These are phyloP conservation scores for Lithobates sylvaticus DNA, from an alignment of 2,797 vertebrate species.

Conservation along the genomic window DNA sequence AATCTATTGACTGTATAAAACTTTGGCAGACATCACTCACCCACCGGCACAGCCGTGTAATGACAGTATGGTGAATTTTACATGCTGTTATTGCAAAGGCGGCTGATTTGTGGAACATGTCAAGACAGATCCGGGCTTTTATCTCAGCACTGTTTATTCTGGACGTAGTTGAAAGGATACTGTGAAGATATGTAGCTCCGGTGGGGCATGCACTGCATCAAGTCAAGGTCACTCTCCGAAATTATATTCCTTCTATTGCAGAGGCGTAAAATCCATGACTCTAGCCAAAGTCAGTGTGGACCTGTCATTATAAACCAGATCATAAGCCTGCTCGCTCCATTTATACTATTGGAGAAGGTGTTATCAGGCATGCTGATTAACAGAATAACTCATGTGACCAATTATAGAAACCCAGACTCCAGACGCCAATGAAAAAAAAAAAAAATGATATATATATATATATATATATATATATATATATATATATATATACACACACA, in stretches of 20 bases:
- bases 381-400: too few species aligned
- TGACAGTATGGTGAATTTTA: slow-evolving; percentile 11
- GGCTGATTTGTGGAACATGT: slow-evolving; percentile 43
- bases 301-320: background rate
- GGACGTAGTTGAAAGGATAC: slow-evolving; percentile 19
- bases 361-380: too few species aligned
- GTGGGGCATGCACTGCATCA: background rate
- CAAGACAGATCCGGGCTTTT: slow-evolving; percentile 35
- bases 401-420: too few species aligned
- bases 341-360: background rate
- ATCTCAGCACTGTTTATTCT: slow-evolving; percentile 33
- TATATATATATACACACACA: too few species aligned
- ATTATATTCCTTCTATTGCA: background rate
- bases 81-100: background rate
- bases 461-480: too few species aligned
- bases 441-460: too few species aligned
- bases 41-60: background rate
- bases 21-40: background rate
- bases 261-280: background rate
- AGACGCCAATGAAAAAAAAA: too few species aligned
- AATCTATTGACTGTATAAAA: background rate
- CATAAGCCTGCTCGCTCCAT: background rate
- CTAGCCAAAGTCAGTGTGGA: background rate
- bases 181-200: background rate
- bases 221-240: slow-evolving; percentile 21